Evolutionary conservation across 1,140 invertebrate species (phyloP).

Genomic region (Elysia chlorotica): DNA sequence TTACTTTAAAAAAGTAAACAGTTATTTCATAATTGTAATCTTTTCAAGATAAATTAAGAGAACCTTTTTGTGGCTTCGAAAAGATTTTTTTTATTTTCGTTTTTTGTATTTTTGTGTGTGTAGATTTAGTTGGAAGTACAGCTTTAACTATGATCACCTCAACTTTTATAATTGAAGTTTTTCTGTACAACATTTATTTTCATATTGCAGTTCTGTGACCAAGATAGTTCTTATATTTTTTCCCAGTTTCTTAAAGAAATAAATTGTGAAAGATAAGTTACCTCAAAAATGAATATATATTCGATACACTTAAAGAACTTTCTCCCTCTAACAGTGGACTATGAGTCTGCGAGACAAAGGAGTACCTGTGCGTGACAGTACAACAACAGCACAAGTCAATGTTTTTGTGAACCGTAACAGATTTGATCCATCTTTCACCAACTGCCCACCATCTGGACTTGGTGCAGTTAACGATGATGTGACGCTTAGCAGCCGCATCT

Average conservation of each 20-base stretch:
- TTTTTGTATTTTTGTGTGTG: too few species aligned
- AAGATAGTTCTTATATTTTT: too few species aligned
- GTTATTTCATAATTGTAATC: too few species aligned
- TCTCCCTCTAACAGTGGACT: conserved; percentile 29
- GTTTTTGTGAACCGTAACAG: conserved; percentile 29
- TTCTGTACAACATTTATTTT: too few species aligned
- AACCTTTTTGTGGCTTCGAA: too few species aligned
- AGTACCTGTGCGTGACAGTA: conserved; percentile 7
- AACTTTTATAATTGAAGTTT: neutral
- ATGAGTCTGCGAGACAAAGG: conserved; percentile 31
- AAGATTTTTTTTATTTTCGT: too few species aligned
- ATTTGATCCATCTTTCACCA: conserved; percentile 21
- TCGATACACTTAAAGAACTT: too few species aligned
- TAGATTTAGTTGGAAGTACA: too few species aligned
- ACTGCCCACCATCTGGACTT: conserved; percentile 1
- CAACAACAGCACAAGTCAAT: conserved; percentile 20
- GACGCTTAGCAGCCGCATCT: neutral
- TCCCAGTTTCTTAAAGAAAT: neutral
- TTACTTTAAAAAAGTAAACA: neutral
- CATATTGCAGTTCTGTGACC: too few species aligned
- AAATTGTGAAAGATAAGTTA: neutral
- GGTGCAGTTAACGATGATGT: conserved; percentile 4
- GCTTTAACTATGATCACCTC: too few species aligned
- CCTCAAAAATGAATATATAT: too few species aligned
- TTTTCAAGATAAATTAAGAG: too few species aligned